Conservation (phyloP, 2,888 invertebrate species). For the Nyleta sp. region DNA sequence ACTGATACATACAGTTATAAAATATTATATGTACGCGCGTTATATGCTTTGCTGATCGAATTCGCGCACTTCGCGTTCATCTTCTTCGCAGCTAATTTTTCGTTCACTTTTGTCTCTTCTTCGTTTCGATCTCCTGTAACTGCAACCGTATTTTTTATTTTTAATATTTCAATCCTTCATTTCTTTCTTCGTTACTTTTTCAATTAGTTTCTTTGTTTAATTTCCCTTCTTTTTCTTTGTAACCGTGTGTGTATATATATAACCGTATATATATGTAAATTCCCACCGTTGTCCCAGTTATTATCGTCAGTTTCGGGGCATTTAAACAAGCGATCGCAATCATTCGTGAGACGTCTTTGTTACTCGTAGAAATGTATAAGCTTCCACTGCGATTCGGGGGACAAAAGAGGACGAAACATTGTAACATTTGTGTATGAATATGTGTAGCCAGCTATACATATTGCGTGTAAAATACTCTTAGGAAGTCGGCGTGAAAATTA, state of each 20-base stretch:
- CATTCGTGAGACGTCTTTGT: slow-evolving; percentile 72
- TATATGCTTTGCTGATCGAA: slow-evolving; percentile 71
- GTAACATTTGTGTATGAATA: slow-evolving; percentile 25
- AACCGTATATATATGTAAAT: too few relatives aligned
- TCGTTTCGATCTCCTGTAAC: slow-evolving; percentile 76
- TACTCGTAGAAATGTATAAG: slow-evolving; percentile 70
- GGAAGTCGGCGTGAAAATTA: slow-evolving; percentile 13
- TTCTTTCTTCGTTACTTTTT: slow-evolving; percentile 18
- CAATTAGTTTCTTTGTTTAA: slow-evolving; percentile 4
- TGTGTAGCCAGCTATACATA: slow-evolving; percentile 61
- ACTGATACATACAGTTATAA: slow-evolving; percentile 81
- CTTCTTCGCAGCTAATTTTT: slow-evolving; percentile 31
- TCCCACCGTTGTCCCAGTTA: slow-evolving; percentile 23
- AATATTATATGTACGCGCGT: slow-evolving; percentile 78
- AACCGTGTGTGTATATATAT: too few relatives aligned
- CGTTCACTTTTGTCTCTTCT: slow-evolving; percentile 33
- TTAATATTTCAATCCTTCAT: slow-evolving; percentile 51
- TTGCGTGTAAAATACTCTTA: slow-evolving; percentile 31
- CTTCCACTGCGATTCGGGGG: neutral
- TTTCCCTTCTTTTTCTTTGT: slow-evolving; percentile 8
- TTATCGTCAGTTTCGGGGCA: slow-evolving; percentile 13
- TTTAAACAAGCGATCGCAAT: slow-evolving; percentile 62
- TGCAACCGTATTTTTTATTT: slow-evolving; percentile 77
- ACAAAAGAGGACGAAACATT: slow-evolving; percentile 16
- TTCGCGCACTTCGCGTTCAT: slow-evolving; percentile 58